These are phyloP conservation scores for Piezodorus guildinii DNA, from an alignment of 1,140 invertebrate genomes.

Conservation along the genomic window DNA sequence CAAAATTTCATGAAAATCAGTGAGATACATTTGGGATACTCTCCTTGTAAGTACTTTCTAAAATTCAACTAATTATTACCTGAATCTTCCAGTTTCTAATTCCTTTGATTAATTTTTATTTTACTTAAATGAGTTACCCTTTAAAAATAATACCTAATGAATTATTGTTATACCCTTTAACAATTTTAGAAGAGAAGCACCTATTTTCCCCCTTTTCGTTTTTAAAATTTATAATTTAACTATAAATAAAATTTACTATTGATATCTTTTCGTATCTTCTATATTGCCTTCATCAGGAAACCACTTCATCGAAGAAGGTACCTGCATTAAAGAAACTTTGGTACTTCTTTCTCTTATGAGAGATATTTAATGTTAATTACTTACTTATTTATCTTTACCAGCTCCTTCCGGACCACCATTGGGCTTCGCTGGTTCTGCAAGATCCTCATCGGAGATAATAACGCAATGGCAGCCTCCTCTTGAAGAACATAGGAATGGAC, in stretches of 20 bases:
- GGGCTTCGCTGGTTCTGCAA: slow-evolving; percentile 80
- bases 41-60: too few species aligned
- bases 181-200: not conserved
- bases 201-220: too few species aligned
- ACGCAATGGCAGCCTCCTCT: slow-evolving; percentile 93
- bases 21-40: too few species aligned
- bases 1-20: too few species aligned
- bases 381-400: slow-evolving; percentile 33
- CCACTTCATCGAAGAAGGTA: slow-evolving; percentile 10
- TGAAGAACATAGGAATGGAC: slow-evolving; percentile 87
- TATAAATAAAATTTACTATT: too few species aligned
- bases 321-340: not conserved
- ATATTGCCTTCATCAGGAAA: slow-evolving; percentile 10
- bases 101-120: not conserved
- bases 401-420: slow-evolving; percentile 80
- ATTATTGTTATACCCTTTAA: not conserved
- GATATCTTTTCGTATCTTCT: not conserved
- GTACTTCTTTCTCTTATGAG: not conserved
- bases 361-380: not conserved
- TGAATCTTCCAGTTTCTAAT: not conserved
- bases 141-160: not conserved
- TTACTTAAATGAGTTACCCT: not conserved
- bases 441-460: slow-evolving; percentile 89
- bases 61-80: not conserved
- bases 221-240: too few species aligned